phyloP scores from a whole-genome alignment of 2,113 vertebrate genomes.

The Xiphophorus maculatus region DNA sequence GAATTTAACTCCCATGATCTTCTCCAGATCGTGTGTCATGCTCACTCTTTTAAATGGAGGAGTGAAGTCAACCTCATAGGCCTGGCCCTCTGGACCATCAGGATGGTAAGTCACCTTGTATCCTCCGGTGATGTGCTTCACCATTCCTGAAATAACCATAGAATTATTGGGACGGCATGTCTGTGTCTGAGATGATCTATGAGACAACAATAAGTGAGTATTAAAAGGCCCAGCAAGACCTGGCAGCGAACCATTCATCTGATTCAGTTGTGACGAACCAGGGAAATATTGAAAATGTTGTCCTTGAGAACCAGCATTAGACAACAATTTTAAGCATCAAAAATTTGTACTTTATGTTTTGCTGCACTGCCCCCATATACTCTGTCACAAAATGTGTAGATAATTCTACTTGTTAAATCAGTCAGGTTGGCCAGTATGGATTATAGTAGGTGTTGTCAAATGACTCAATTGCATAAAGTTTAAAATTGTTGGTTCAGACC shows the following conservation, averaged over 20 bases:
- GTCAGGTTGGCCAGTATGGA: too few species aligned
- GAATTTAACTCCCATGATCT: conserved; percentile 87
- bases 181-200: not conserved
- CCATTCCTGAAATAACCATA: conserved; percentile 86
- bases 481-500: too few species aligned
- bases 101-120: conserved; percentile 93
- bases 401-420: not conserved
- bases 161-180: not conserved
- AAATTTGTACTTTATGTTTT: not conserved
- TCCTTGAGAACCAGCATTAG: too few species aligned
- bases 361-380: not conserved
- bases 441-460: too few species aligned
- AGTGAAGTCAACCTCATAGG: conserved; percentile 92
- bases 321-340: too few species aligned
- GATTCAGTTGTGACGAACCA: too few species aligned
- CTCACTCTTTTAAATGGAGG: conserved; percentile 92
- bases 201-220: not conserved
- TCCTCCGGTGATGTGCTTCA: conserved; percentile 90
- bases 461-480: too few species aligned
- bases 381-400: too few species aligned
- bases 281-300: too few species aligned
- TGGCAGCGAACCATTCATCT: not conserved
- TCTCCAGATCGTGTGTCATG: conserved; percentile 92
- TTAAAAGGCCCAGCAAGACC: not conserved
- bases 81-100: conserved; percentile 89